A percentile compares a stretch with the other conserved stretches of the same genome.
These are phyloP conservation scores for Micronisus gabar DNA, from an alignment of 2,113 vertebrate genomes.

Conservation along the genomic window DNA sequence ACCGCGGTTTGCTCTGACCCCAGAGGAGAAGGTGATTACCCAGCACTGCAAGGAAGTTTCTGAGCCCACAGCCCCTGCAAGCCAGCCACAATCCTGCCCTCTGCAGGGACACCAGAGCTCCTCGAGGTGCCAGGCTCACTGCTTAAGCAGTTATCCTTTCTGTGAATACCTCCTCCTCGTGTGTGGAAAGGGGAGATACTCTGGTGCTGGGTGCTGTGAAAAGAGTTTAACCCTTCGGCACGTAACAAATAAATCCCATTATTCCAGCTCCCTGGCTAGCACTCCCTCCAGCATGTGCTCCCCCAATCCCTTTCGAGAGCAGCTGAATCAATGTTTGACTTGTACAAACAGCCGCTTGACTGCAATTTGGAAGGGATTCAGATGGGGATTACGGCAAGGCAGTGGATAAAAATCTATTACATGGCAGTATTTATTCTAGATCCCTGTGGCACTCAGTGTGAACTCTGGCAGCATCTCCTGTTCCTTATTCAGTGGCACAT, in stretches of 20 bases:
- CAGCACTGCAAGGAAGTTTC: not conserved
- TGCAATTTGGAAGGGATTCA: slow-evolving; percentile 68
- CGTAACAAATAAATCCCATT: slow-evolving; percentile 22
- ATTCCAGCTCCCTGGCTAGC: not conserved
- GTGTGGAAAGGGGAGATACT: not conserved
- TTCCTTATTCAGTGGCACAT: slow-evolving; percentile 42
- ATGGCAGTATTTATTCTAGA: slow-evolving; percentile 62
- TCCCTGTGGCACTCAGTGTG: slow-evolving; percentile 6
- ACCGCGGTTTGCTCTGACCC: fast-evolving
- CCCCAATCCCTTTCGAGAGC: slow-evolving; percentile 19
- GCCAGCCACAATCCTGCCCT: not conserved
- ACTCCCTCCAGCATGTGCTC: not conserved
- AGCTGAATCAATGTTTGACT: slow-evolving; percentile 74
- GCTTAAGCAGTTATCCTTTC: slow-evolving; percentile 51
- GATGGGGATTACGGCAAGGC: slow-evolving; percentile 58
- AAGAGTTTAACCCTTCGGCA: slow-evolving; percentile 67
- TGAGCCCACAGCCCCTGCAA: not conserved
- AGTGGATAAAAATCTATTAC: slow-evolving; percentile 69
- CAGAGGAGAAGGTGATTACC: not conserved
- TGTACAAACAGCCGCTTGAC: slow-evolving; percentile 52
- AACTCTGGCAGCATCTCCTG: slow-evolving; percentile 33
- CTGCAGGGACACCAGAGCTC: not conserved
- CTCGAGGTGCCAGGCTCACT: slow-evolving; percentile 22
- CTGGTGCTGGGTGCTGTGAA: not conserved
- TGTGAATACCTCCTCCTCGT: slow-evolving; percentile 2